Conservation (phyloP, 2,888 invertebrate genomes). For the Sthenelais limicola region DNA sequence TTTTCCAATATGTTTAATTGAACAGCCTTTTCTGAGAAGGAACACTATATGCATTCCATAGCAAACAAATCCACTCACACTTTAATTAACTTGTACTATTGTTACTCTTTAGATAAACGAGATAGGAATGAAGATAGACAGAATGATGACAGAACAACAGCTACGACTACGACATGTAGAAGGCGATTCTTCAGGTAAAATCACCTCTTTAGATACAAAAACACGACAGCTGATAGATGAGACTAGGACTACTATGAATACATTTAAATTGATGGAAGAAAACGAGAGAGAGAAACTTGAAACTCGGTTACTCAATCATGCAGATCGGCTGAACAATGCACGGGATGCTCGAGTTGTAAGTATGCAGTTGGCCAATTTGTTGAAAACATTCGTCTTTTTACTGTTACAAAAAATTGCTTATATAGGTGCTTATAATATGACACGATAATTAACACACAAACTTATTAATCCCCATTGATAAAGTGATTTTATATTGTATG, state of each 20-base stretch:
- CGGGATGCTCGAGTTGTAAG: slow-evolving; percentile 37
- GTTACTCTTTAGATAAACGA: slow-evolving; percentile 46
- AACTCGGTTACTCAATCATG: slow-evolving; percentile 56
- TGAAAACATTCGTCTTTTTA: neutral
- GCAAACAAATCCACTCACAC: no score
- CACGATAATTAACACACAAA: no score
- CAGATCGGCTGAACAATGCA: slow-evolving; percentile 56
- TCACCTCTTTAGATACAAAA: slow-evolving; percentile 64
- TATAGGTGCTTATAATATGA: no score
- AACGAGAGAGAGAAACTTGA: slow-evolving; percentile 67
- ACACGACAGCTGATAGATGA: slow-evolving; percentile 66
- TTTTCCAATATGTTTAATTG: no score
- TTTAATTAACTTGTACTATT: no score
- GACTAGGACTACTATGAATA: slow-evolving; percentile 57
- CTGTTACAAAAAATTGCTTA: slow-evolving; percentile 15
- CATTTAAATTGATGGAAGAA: slow-evolving; percentile 57
- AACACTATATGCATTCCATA: no score
- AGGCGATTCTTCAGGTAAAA: slow-evolving; percentile 63
- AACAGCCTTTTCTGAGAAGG: no score
- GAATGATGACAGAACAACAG: slow-evolving; percentile 51
- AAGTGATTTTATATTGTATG: no score
- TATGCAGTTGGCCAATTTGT: no score
- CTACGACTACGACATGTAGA: slow-evolving; percentile 65
- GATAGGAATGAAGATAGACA: slow-evolving; percentile 53
- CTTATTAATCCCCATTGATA: no score